A percentile compares a stretch with the other conserved stretches of the same genome.
Evolutionary conservation across 2,113 vertebrate species (phyloP).

Genomic region (Neofelis nebulosa): DNA sequence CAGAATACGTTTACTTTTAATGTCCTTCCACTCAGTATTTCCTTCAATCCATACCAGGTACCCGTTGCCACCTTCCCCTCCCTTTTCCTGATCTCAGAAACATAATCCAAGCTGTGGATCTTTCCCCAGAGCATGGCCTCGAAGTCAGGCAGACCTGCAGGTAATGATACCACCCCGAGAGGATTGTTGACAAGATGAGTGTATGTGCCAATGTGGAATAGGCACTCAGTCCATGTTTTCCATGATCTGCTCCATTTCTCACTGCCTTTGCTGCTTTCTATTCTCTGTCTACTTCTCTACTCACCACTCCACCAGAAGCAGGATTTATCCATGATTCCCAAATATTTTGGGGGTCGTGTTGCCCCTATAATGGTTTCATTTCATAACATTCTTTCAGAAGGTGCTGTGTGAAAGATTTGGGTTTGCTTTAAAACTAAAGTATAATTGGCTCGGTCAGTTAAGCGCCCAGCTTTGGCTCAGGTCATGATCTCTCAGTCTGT

Average conservation of each 20-base stretch:
- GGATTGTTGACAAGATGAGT: neutral
- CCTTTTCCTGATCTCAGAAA: neutral
- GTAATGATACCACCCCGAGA: neutral
- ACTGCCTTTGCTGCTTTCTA: neutral
- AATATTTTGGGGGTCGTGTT: neutral
- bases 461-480: too few species aligned
- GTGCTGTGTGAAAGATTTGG: neutral
- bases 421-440: constrained; percentile 57
- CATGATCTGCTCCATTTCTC: neutral
- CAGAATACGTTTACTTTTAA: neutral
- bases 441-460: neutral
- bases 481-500: too few species aligned
- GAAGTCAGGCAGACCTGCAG: neutral
- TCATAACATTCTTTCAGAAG: neutral
- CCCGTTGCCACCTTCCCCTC: neutral
- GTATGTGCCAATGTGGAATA: neutral
- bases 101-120: neutral
- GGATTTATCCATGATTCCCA: neutral
- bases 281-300: neutral
- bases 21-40: neutral
- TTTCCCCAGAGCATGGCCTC: neutral
- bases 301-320: neutral
- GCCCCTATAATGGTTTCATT: neutral
- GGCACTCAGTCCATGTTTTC: neutral
- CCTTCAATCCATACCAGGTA: neutral